phyloP scores from a whole-genome alignment of 2,888 invertebrate species.

The Ischnus inquisitorius region DNA sequence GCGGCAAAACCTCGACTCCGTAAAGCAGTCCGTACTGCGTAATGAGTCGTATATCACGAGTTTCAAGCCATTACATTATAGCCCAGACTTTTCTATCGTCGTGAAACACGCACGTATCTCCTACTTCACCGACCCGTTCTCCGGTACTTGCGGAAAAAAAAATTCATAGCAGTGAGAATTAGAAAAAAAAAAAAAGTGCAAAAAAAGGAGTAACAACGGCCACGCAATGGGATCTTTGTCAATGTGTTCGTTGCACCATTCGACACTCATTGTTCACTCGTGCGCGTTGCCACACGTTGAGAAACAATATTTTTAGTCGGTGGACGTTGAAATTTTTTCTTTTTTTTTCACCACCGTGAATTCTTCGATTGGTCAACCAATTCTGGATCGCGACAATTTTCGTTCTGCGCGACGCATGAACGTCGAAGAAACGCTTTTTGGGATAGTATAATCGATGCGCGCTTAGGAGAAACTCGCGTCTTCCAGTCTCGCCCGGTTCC shows the following conservation, averaged over 20 bases:
- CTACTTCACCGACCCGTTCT: slow-evolving; percentile 15
- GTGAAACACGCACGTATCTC: slow-evolving; percentile 29
- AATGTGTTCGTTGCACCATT: slow-evolving; percentile 56
- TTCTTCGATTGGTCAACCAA: neutral
- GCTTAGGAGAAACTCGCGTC: slow-evolving; percentile 73
- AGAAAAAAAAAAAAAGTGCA: slow-evolving; percentile 18
- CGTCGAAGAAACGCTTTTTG: slow-evolving; percentile 9
- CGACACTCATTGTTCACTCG: slow-evolving; percentile 59
- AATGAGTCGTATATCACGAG: slow-evolving; percentile 26
- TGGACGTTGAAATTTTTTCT: neutral
- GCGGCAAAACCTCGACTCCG: neutral
- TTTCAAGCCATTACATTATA: neutral
- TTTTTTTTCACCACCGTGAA: neutral
- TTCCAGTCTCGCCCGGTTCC: slow-evolving; percentile 82
- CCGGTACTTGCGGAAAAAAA: slow-evolving; percentile 49
- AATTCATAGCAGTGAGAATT: slow-evolving; percentile 42
- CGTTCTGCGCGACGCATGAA: neutral
- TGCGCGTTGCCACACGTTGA: slow-evolving; percentile 42
- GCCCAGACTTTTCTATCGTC: slow-evolving; percentile 45
- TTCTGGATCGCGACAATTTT: neutral
- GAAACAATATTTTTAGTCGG: slow-evolving; percentile 24
- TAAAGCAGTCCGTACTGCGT: slow-evolving; percentile 35
- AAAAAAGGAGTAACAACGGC: slow-evolving; percentile 13
- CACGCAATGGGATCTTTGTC: slow-evolving; percentile 33
- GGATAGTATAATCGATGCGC: slow-evolving; percentile 52